Base-by-base conservation (phyloP, 2,113 vertebrate species). In the Blennius ocellaris region DNA sequence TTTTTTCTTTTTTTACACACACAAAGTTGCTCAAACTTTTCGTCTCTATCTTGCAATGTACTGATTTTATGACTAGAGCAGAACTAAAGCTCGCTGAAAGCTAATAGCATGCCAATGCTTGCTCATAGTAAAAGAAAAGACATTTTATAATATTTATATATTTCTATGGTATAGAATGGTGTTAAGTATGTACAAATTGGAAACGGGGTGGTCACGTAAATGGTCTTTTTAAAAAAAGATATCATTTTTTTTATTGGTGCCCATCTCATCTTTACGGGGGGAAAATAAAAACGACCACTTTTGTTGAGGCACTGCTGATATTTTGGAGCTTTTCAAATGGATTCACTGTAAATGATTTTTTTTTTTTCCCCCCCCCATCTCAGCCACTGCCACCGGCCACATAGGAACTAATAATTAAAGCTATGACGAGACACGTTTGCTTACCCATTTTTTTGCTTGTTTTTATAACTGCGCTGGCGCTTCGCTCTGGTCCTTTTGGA, bases 101-200 rank as follows among this genome's bases (percentile, higher is more conserved):
- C 36, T 81, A 83, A 83, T 82, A 84, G 91, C 90, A 92, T 89
- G 89, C 85, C 86, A 82, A 52, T 84, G 86, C 91, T 91, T 86
- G 78, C 87, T 90, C 49, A 56, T 85, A 53, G 55, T 84, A 60
- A 75, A 56, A 69, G 53, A 51, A 38, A 39, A 52, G 50, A 87
- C 43, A 81, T 88, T 88, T 89, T 90, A 85, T 86, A 92, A 90
- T 93, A 91, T 93, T 93, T 93, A 90, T 93, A 94, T 92, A 93
- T 93, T 93, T 94, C 90, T 93, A 93, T 85, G 83, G 87, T 86
- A 85, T 87, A 86, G 86, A 83, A 90, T 86, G 78, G 80, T 90
- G 86, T 90, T 86, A 81, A 75, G 78, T 92, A 85, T 91, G 84
- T 88, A 91, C 79, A 80, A 79, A 72, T 71, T 89, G 69, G 68